Conservation (phyloP, 2,797 vertebrate species). For the Gallinago nigripennis region DNA sequence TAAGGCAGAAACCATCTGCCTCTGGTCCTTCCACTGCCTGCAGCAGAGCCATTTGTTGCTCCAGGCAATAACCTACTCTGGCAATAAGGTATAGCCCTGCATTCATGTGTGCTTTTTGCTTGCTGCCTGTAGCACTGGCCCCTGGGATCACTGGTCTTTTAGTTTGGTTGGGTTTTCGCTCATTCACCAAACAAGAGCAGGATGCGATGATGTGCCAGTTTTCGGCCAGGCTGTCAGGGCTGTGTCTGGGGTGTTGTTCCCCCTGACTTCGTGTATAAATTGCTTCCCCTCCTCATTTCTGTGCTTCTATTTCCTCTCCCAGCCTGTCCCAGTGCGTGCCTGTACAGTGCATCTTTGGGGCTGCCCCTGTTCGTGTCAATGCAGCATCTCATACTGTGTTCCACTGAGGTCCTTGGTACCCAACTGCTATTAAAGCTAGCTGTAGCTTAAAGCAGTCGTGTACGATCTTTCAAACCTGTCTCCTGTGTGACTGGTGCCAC, state of each 20-base stretch:
- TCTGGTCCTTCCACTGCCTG: background rate
- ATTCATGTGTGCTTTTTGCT: fast-evolving
- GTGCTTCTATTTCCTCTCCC: background rate
- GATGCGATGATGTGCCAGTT: background rate
- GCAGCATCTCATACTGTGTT: fast-evolving
- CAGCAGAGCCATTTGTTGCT: background rate
- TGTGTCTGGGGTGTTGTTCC: background rate
- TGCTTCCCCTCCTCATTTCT: background rate
- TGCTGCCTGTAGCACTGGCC: background rate
- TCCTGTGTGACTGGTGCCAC: background rate
- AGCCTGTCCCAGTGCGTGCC: background rate
- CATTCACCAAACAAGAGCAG: background rate
- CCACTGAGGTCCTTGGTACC: background rate
- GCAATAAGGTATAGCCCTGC: too few relatives aligned
- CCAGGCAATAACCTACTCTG: background rate
- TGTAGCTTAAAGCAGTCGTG: background rate
- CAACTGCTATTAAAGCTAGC: background rate
- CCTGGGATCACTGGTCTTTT: fast-evolving
- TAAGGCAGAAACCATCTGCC: background rate
- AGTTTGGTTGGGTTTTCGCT: background rate
- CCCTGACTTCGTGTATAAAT: background rate
- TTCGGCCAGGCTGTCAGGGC: background rate
- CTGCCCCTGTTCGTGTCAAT: background rate
- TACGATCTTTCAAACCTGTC: background rate
- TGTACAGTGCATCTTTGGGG: background rate